Evolutionary conservation across 2,888 invertebrate species (phyloP), one percentile per base, ranked within the genome.

Genomic region (Bhutanitis thaidina): DNA sequence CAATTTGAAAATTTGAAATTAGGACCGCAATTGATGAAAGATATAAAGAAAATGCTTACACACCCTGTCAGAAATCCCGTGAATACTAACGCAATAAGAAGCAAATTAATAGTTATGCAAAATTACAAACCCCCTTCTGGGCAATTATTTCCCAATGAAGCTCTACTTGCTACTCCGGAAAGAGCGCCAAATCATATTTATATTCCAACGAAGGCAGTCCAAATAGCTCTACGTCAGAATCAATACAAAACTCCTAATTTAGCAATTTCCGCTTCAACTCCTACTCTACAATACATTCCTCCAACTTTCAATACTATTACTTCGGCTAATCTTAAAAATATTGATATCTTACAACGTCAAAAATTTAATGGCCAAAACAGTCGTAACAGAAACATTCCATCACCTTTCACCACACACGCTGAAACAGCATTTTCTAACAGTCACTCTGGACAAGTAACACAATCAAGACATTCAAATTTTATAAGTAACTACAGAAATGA

Each of bases 21-120:
- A 41, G 91, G 91, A 10, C 87, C 90, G 25, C 90, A 91, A 48
- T 83, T 92, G 55, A 90, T 92, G 76, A 86, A 89, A 35, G 91
- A 91, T 49, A 81, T 91, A 1, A 91, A 90, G 59, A 90, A 90
- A 59, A 92, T 91, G 91, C 76, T 91, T 7, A 89, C 87, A 10
- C 80, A 91, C 50, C 87, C 90, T 0, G 83, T 91, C 71, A 69
- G 74, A 16, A 82, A 87, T 57, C 88, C 90, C 0, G 82, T 84
- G 35, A 76, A 84, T 49, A 77, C 73, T 55, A 69, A 54, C 35
- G 55, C 69, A 20, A 76, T 78, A 71, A 86, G 76, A 53, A 75
- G 73, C 50, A 82, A 83, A 56, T 61, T 76, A 1, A 69, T 88
- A 10, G 75, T 81, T 0, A 85, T 87, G 81, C 90, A 90, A 62